Conservation (phyloP, 2,113 vertebrate genomes). For the Nerophis lumbriciformis region DNA sequence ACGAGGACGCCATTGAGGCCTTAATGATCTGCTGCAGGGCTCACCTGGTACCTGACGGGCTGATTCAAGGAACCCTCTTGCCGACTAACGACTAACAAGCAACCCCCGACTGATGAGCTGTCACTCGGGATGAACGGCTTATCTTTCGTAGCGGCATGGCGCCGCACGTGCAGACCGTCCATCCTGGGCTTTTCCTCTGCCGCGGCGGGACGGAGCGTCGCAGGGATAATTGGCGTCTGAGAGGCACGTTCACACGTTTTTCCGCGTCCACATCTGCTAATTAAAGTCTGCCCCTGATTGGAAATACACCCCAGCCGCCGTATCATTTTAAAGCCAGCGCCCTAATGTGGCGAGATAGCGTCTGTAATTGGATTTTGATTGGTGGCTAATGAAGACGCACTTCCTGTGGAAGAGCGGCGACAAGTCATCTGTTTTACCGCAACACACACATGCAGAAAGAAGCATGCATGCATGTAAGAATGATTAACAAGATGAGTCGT, state of each 20-base stretch:
- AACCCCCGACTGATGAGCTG: slow-evolving; percentile 18
- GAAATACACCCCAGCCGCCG: slow-evolving; percentile 64
- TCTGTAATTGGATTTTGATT: slow-evolving; percentile 77
- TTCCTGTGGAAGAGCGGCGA: slow-evolving; percentile 63
- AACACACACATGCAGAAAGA: neutral
- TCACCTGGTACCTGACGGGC: neutral
- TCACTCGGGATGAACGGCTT: slow-evolving; percentile 37
- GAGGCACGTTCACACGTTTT: slow-evolving; percentile 19
- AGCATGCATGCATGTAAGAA: neutral
- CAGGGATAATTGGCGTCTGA: neutral
- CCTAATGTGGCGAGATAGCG: slow-evolving; percentile 70
- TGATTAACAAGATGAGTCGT: neutral
- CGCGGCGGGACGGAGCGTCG: no score
- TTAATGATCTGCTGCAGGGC: neutral
- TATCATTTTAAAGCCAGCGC: slow-evolving; percentile 71
- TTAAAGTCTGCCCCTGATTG: slow-evolving; percentile 70
- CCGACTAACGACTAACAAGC: slow-evolving; percentile 9
- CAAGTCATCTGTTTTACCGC: slow-evolving; percentile 64
- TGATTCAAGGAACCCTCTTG: neutral
- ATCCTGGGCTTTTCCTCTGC: no score
- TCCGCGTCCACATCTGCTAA: slow-evolving; percentile 53
- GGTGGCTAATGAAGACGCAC: slow-evolving; percentile 76
- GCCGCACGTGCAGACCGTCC: slow-evolving; percentile 23
- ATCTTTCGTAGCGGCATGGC: slow-evolving; percentile 26
- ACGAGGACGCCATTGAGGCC: no score